These are phyloP conservation scores for Mizuhopecten yessoensis DNA, from an alignment of 1,140 invertebrate species.

Conservation along the genomic window DNA sequence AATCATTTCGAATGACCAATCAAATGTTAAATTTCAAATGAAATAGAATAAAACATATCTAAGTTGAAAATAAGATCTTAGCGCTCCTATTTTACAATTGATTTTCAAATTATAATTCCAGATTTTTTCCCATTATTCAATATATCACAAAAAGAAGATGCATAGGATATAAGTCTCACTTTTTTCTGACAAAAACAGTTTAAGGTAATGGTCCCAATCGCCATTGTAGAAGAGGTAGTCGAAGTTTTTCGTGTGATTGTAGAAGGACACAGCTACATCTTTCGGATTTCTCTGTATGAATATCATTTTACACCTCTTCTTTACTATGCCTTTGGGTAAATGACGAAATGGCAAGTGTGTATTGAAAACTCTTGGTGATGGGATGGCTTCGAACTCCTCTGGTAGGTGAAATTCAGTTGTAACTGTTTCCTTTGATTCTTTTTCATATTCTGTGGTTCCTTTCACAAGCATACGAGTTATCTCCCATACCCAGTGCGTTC, in stretches of 20 bases:
- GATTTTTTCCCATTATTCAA: too few species aligned
- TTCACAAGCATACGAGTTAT: slow-evolving; percentile 63
- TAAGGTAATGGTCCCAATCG: slow-evolving; percentile 22
- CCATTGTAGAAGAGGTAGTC: slow-evolving; percentile 37
- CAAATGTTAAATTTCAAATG: too few species aligned
- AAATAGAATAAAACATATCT: too few species aligned
- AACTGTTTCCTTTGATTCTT: slow-evolving; percentile 56
- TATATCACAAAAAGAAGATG: too few species aligned
- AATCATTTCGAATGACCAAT: too few species aligned
- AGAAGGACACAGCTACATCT: slow-evolving; percentile 70
- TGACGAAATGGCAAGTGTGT: slow-evolving; percentile 61
- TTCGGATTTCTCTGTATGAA: slow-evolving; percentile 70
- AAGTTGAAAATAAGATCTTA: too few species aligned
- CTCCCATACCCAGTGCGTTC: slow-evolving; percentile 72
- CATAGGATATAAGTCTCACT: background rate
- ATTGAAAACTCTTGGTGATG: slow-evolving; percentile 69
- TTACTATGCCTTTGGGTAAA: slow-evolving; percentile 55
- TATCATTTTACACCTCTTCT: slow-evolving; percentile 66
- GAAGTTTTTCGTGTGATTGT: slow-evolving; percentile 58
- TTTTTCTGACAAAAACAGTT: background rate
- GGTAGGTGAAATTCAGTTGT: slow-evolving; percentile 64
- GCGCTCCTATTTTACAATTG: too few species aligned
- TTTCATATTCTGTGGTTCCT: slow-evolving; percentile 54
- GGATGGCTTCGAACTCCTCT: slow-evolving; percentile 55
- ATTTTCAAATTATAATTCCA: too few species aligned